Conservation (phyloP, 1,140 invertebrate species). For the Microvelia longipes region DNA sequence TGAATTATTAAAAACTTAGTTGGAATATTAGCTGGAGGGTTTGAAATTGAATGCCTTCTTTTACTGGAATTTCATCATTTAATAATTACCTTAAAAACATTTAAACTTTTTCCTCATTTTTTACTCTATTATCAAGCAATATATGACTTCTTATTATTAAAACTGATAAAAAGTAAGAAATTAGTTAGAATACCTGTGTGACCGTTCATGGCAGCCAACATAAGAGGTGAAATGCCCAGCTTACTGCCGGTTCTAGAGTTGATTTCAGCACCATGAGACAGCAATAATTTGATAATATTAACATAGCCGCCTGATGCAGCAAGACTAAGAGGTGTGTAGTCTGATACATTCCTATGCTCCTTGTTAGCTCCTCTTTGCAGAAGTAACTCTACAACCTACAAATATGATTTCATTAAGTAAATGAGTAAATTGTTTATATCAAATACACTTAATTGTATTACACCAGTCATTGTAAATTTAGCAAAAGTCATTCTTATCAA, state of each 20-base stretch:
- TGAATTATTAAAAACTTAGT: too few species aligned
- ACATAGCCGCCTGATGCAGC: conserved; percentile 97
- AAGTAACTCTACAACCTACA: conserved; percentile 69
- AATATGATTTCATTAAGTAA: too few species aligned
- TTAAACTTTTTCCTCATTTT: too few species aligned
- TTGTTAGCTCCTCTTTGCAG: conserved; percentile 74
- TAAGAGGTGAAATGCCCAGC: conserved; percentile 93
- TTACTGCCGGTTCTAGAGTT: conserved; percentile 96
- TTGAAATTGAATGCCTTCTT: background rate
- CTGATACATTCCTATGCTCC: conserved; percentile 97
- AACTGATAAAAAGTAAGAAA: background rate
- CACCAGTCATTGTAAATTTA: too few species aligned
- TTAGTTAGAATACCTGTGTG: conserved; percentile 51
- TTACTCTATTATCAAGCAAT: too few species aligned
- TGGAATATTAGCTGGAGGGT: too few species aligned
- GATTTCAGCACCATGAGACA: conserved; percentile 88
- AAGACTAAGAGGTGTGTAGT: conserved; percentile 94
- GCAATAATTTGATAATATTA: conserved; percentile 89
- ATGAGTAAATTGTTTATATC: too few species aligned
- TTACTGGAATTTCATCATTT: too few species aligned
- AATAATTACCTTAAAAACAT: too few species aligned
- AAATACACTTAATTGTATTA: too few species aligned
- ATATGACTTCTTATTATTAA: too few species aligned
- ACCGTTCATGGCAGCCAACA: conserved; percentile 99
- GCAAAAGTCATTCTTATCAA: too few species aligned